Evolutionary conservation across 2,888 invertebrate genomes (phyloP), one percentile per base, ranked within the genome.

Genomic region (Linyphia triangularis): DNA sequence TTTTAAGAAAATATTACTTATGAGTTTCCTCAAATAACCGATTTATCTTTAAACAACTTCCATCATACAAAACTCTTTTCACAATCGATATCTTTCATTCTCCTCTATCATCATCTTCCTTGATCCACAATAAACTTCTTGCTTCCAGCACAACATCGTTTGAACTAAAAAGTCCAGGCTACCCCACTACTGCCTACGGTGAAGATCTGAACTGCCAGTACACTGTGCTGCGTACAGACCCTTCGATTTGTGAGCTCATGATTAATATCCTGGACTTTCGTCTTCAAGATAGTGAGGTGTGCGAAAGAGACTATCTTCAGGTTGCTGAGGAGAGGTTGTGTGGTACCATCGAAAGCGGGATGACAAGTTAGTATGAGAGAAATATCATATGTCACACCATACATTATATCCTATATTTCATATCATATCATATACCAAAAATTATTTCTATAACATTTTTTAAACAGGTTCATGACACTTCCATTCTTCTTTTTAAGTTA

Each of bases 291-390:
- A 89, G 89, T 0, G 75, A 83, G 10, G 90, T 90, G 30, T 91
- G 91, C 69, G 77, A 82, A 40, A 88, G 85, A 13, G 91, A 91
- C 75, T 91, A 90, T 75, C 69, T 91, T 19, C 90, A 91, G 43
- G 90, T 91, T 69, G 90, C 91, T 19, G 90, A 90, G 22, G 89
- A 90, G 61, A 79, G 90, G 9, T 78, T 91, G 26, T 91, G 91
- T 72, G 91, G 91, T 7, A 86, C 51, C 2, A 78, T 91, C 0
- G 88, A 89, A 16, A 33, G 59, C 6, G 89, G 89, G 33, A 90
- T 90, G 78, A 89, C 75, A 16, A 70, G 88, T 89, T 13, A 77
- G 82, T 75, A n/a, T 61, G 2, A 7, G n/a, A n/a, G n/a, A n/a
- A n/a, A n/a, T n/a, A n/a, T n/a, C n/a, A n/a, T n/a, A n/a, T n/a